These are phyloP conservation scores for Chloromyia formosa DNA, from an alignment of 2,888 invertebrate genomes.

Conservation along the genomic window DNA sequence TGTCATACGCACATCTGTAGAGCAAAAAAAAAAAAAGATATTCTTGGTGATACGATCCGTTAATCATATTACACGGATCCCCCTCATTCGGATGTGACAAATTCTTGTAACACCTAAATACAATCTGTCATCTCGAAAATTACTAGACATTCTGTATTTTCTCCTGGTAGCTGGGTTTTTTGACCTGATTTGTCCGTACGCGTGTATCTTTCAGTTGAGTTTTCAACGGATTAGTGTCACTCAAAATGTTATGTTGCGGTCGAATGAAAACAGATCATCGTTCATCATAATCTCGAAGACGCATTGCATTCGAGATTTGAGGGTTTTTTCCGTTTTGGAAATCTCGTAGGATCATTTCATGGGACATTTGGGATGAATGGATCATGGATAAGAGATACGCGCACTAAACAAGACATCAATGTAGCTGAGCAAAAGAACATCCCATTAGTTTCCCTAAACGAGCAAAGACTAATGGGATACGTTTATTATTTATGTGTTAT, in stretches of 20 bases:
- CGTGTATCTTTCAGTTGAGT: neutral
- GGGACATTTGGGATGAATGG: too few relatives aligned
- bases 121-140: neutral
- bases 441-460: too few relatives aligned
- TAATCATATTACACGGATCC: slow-evolving; percentile 30
- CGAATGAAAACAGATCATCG: slow-evolving; percentile 14
- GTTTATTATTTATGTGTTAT: slow-evolving; percentile 13
- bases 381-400: too few relatives aligned
- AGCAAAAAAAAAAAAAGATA: too few relatives aligned
- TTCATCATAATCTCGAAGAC: neutral
- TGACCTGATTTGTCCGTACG: too few relatives aligned
- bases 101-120: slow-evolving; percentile 2
- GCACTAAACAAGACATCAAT: too few relatives aligned
- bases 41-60: neutral
- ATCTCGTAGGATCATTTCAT: neutral
- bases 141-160: neutral
- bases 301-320: slow-evolving; percentile 25
- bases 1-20: too few relatives aligned
- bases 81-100: slow-evolving; percentile 16
- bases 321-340: too few relatives aligned
- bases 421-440: too few relatives aligned
- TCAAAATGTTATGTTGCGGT: slow-evolving; percentile 1
- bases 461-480: neutral
- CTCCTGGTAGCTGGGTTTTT: neutral
- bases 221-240: slow-evolving; percentile 32